A percentile compares a stretch with the other conserved stretches of the same genome.
Evolutionary conservation across 2,797 vertebrate genomes (phyloP).

Genomic region (Myotis vivesi): DNA sequence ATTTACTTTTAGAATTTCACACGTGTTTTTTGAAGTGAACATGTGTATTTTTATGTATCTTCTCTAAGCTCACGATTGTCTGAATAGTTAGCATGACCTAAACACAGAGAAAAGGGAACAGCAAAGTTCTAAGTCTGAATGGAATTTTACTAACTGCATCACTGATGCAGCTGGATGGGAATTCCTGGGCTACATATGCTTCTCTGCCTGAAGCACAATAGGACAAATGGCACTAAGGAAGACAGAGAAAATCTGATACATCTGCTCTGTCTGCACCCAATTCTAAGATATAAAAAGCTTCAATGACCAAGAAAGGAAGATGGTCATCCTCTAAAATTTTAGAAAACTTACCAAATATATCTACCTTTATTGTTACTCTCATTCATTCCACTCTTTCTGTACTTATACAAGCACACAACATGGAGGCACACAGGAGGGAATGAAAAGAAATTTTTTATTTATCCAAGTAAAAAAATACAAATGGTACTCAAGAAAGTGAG

Average conservation of each 20-base stretch:
- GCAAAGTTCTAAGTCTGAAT: not conserved
- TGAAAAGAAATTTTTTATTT: not conserved
- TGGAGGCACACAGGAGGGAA: not conserved
- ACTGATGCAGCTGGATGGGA: not conserved
- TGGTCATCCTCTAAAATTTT: not conserved
- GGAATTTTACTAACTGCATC: not conserved
- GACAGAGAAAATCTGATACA: not conserved
- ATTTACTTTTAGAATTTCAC: conserved; percentile 4
- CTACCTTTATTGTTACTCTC: not conserved
- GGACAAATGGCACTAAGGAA: not conserved
- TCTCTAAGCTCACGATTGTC: not conserved
- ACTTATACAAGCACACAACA: not conserved
- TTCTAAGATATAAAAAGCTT: not conserved
- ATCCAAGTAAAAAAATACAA: not conserved
- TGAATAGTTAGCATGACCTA: not conserved
- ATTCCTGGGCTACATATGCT: not conserved
- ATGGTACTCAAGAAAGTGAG: not conserved
- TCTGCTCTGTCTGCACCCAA: not conserved
- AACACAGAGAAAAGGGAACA: not conserved
- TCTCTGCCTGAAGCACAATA: not conserved
- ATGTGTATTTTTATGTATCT: not conserved
- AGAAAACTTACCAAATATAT: not conserved
- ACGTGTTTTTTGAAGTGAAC: not conserved
- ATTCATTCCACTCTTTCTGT: not conserved
- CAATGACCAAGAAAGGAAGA: not conserved